Base-by-base conservation (phyloP, 2,113 vertebrate species). In the Leptobrachium ailaonicum region DNA sequence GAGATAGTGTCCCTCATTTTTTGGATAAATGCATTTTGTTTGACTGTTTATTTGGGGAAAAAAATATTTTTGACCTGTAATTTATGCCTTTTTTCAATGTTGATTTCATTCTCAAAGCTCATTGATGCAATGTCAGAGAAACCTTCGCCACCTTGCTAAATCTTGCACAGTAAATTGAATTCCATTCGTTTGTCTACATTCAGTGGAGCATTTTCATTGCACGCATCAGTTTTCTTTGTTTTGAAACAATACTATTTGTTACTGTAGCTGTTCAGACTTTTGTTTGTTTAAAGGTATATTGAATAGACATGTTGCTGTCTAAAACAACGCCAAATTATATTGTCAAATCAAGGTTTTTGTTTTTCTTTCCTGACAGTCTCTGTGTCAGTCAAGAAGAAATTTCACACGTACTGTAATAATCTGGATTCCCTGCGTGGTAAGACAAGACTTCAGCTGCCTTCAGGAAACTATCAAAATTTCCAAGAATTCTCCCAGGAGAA, bases 381-480 rank as follows among this genome's bases (percentile, higher is more conserved):
- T 10, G 66, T 44, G 66, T 41, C 70, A 54, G 70, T 71, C 45
- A 71, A 71, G 45, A 54, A 53, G 70, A 20, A 40, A 5, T 71
- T 54, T 54, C n/a, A 11, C 32, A 54, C 32, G 13, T 47, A 54
- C 50, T 54, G n/a, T 32, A 68, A 68, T 71, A 71, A 71, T 54
- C 47, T 71, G 70, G 47, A 54, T 41, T 54, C 47, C 70, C 45
- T 11, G 20, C 40, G 50, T 71, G 50, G 41, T 11, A 60, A 60
- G 13, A 1, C 56, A 60, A 54, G 43, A 32, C 70, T 41, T 71
- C 50, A 71, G 70, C 70, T 71, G 70, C 70, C 70, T 71, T 44
- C 70, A 71, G 70, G 70, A 71, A 54, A 50, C 70, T 7, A 71
- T 71, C 70, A 54, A 54, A 32, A 71, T 60, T 60, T 60, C 56